These are phyloP conservation scores for Pristionchus entomophagus DNA, from an alignment of 2,888 invertebrate genomes.

Conservation along the genomic window DNA sequence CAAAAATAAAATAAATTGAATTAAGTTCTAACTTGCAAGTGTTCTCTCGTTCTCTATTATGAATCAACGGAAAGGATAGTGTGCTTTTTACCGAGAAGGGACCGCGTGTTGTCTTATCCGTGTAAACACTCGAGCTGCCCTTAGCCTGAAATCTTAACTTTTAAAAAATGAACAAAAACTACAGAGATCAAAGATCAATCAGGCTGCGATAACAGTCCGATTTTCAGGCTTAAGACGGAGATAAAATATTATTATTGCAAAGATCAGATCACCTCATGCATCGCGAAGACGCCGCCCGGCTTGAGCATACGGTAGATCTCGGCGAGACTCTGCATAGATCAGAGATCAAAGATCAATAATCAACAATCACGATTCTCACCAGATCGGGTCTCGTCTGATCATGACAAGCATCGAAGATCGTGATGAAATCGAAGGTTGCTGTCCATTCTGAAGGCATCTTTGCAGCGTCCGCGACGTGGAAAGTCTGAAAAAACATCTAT, in stretches of 20 bases:
- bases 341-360: not conserved
- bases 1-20: no score
- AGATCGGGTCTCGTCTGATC: conserved; percentile 47
- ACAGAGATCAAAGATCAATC: not conserved
- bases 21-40: no score
- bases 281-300: conserved; percentile 11
- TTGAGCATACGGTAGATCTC: conserved; percentile 38
- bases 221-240: no score
- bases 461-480: conserved; percentile 14
- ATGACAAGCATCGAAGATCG: conserved; percentile 49
- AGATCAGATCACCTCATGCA: conserved; percentile 42
- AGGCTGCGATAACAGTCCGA: not conserved
- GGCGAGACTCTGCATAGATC: conserved; percentile 9
- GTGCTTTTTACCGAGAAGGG: no score
- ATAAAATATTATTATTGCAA: no score
- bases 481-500: conserved; percentile 29
- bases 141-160: not conserved
- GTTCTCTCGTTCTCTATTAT: no score
- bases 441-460: conserved; percentile 31
- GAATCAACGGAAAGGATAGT: no score
- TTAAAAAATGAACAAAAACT: no score
- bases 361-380: not conserved
- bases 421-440: conserved; percentile 34
- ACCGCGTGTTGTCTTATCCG: not conserved
- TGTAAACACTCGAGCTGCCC: not conserved